Evolutionary conservation across 30 jellyfish, hydroid and myxozoan genomes (phyloP).

Genomic region (Aurelia sp.): DNA sequence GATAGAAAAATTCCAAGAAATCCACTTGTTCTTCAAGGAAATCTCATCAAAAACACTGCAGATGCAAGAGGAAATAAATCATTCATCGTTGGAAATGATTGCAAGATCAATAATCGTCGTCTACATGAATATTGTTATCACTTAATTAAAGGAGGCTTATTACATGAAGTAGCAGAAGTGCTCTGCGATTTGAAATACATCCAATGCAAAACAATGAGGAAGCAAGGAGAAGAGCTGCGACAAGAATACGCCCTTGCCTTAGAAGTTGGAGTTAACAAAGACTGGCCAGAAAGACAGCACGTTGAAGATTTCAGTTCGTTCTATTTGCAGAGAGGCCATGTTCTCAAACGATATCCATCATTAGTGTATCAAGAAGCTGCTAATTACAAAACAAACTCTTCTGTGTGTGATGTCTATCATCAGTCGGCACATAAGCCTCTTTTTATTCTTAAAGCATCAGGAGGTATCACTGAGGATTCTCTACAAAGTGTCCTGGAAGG

Average conservation of each 20-base stretch:
- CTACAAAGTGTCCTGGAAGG: slow-evolving; percentile 28
- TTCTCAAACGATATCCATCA: slow-evolving; percentile 19
- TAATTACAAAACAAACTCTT: not conserved
- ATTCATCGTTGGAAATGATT: slow-evolving; percentile 12
- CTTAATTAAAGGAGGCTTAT: slow-evolving; percentile 32
- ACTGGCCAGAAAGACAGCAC: not conserved
- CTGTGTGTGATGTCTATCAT: not conserved
- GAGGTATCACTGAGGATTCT: not conserved
- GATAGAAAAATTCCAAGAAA: slow-evolving; percentile 52
- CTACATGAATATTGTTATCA: slow-evolving; percentile 39
- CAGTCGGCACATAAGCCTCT: not conserved
- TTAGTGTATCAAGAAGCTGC: slow-evolving; percentile 47
- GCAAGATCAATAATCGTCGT: slow-evolving; percentile 35
- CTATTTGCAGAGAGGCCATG: slow-evolving; percentile 52
- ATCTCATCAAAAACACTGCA: not conserved
- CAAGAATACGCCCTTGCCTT: slow-evolving; percentile 14
- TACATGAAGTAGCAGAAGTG: slow-evolving; percentile 23
- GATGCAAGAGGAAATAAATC: slow-evolving; percentile 13
- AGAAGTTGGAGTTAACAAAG: not conserved
- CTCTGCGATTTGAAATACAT: slow-evolving; percentile 31
- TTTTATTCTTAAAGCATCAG: not conserved
- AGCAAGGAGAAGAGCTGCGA: slow-evolving; percentile 13
- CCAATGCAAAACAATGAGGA: slow-evolving; percentile 13
- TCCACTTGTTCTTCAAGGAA: slow-evolving; percentile 51
- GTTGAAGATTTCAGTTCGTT: slow-evolving; percentile 41